Evolutionary conservation across 2,113 vertebrate species (phyloP).

Genomic region (Microtus richardsoni): DNA sequence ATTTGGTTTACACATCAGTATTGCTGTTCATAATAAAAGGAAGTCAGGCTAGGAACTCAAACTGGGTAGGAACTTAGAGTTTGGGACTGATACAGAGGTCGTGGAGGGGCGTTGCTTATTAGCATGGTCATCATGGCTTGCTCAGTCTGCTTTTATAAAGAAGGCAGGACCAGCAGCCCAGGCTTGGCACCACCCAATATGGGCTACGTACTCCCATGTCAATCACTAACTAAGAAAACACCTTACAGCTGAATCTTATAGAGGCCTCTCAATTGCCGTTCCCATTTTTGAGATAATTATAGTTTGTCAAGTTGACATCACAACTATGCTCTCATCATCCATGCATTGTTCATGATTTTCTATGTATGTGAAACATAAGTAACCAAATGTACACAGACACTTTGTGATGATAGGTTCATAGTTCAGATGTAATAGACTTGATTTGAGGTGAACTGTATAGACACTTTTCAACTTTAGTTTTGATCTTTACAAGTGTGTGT

Average conservation of each 20-base stretch:
- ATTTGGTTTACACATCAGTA: background rate
- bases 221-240: background rate
- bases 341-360: background rate
- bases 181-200: background rate
- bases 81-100: background rate
- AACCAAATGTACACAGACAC: background rate
- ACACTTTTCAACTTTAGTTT: background rate
- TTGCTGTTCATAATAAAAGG: background rate
- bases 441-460: background rate
- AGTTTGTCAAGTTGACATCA: background rate
- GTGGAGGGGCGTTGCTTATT: background rate
- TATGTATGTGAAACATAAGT: background rate
- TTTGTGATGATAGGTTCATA: background rate
- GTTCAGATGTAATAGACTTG: background rate
- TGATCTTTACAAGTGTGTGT: background rate
- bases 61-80: background rate
- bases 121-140: background rate
- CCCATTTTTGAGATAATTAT: background rate
- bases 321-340: background rate
- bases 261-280: background rate
- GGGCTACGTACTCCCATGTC: background rate
- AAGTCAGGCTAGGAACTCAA: background rate
- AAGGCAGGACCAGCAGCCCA: background rate
- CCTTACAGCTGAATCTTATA: background rate
- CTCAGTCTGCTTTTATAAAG: background rate